phyloP scores from a whole-genome alignment of 1,140 invertebrate genomes.

The Coelopa frigida region DNA sequence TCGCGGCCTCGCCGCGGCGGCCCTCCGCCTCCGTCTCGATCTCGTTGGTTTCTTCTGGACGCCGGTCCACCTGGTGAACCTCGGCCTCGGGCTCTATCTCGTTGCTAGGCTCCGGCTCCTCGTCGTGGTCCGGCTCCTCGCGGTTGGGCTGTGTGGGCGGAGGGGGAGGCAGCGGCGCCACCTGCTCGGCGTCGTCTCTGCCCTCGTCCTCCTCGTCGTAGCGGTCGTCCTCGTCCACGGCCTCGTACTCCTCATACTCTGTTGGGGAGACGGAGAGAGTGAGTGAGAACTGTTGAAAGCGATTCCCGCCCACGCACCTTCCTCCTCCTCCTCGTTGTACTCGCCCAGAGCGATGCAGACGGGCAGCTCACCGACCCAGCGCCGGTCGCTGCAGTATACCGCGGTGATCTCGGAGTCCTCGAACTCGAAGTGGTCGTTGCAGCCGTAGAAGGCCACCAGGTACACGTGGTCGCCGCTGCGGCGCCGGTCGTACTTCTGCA shows the following conservation, averaged over 20 bases:
- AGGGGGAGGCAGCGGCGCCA: slow-evolving; percentile 20
- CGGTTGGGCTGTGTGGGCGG: slow-evolving; percentile 13
- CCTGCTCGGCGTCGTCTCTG: slow-evolving; percentile 4
- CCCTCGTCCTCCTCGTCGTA: slow-evolving; percentile 16
- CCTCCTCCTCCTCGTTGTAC: slow-evolving; percentile 31
- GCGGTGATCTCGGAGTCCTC: slow-evolving; percentile 45
- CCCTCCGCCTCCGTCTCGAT: neutral
- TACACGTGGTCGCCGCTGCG: slow-evolving; percentile 46
- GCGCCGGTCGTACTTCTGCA: slow-evolving; percentile 29
- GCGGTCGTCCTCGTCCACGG: slow-evolving; percentile 10
- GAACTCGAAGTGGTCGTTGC: slow-evolving; percentile 49
- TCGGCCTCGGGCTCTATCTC: slow-evolving; percentile 6
- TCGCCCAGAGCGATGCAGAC: slow-evolving; percentile 40
- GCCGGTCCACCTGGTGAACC: too few relatives aligned
- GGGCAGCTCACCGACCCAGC: slow-evolving; percentile 52
- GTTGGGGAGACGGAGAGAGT: neutral
- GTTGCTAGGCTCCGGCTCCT: slow-evolving; percentile 9
- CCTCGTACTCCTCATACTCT: slow-evolving; percentile 24
- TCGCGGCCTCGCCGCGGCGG: neutral
- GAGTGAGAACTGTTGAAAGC: neutral
- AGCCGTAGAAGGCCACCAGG: slow-evolving; percentile 52
- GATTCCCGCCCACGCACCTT: slow-evolving; percentile 1
- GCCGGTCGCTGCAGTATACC: slow-evolving; percentile 50
- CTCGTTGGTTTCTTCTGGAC: neutral
- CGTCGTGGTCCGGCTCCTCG: neutral